Evolutionary conservation across 2,888 invertebrate species (phyloP), one percentile per base, ranked within the genome.

Genomic region (Timema cristinae): DNA sequence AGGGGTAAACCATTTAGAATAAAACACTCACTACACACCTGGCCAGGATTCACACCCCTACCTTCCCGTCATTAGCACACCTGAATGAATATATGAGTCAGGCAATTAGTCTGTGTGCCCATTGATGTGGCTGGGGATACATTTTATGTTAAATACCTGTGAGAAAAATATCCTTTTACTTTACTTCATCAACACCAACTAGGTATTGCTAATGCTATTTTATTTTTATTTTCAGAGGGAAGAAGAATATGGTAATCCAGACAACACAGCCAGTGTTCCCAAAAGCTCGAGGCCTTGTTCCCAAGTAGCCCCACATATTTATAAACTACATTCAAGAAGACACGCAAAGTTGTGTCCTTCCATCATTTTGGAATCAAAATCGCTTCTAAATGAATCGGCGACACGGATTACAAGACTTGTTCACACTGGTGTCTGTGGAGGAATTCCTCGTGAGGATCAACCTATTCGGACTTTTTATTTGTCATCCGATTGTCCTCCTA

Each of bases 241-340:
- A 52, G 47, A 68, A 16, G 32, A 48, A 48, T 51, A 51, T 54
- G 50, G 51, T 52, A 32, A 51, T 51, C 32, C 71, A 54, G 67
- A 11, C 49, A 47, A 50, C 68, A 32, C 56, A 56, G 49, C 72
- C 73, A 9, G 72, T 72, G 51, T 74, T 72, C 51, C 74, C 74
- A 15, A 75, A 72, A 49, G 70, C 74, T 56, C 69, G 74, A 48
- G 74, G 74, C 6, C 70, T 75, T 15, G 73, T 75, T 59, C 74
- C 74, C 7, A 75, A 75, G 51, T 73, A 75, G 59, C 50, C 56
- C n/a, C 66, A n/a, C 15, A 15, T 10, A 11, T 51, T 11, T 63
- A 11, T 7, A 47, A 32, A 8, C 63, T 8, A 11, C 63, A 63
- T 32, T 63, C 63, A 5, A 32, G 32, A 32, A 32, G 32, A 32